Percentiles rank a stretch among this genome's conserved stretches.
phyloP scores from a whole-genome alignment of 2,888 invertebrate species.

The Tuta absoluta region DNA sequence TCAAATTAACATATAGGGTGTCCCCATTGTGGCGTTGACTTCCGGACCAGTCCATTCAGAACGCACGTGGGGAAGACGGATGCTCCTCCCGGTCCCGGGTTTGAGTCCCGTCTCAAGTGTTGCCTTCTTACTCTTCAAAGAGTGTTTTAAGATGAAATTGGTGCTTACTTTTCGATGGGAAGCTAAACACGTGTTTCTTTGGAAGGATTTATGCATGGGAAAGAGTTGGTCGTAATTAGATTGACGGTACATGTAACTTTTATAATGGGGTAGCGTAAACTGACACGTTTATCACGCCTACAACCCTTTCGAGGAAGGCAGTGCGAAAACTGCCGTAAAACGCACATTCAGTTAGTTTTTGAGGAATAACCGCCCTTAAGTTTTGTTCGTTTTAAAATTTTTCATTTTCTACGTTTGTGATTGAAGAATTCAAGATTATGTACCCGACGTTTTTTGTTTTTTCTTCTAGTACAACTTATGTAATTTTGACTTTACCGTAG shows the following conservation, averaged over 20 bases:
- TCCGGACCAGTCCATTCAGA: conserved; percentile 71
- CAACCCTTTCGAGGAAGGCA: too few relatives aligned
- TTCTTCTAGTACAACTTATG: too few relatives aligned
- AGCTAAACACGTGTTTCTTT: conserved; percentile 17
- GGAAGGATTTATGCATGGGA: background rate
- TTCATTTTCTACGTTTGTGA: too few relatives aligned
- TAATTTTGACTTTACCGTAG: too few relatives aligned
- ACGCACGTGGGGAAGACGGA: conserved; percentile 74
- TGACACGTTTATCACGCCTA: too few relatives aligned
- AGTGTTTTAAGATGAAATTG: conserved; percentile 28
- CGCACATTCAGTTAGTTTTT: too few relatives aligned
- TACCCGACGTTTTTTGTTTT: too few relatives aligned
- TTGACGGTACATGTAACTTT: background rate
- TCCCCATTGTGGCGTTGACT: conserved; percentile 58
- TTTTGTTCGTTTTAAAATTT: too few relatives aligned
- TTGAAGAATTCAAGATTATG: too few relatives aligned
- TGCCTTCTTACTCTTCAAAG: conserved; percentile 38
- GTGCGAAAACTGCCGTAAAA: too few relatives aligned
- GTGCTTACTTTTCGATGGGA: conserved; percentile 15
- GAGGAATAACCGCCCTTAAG: too few relatives aligned
- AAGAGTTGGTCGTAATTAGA: background rate
- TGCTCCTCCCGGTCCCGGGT: conserved; percentile 42
- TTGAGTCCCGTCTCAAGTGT: conserved; percentile 48
- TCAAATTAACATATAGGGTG: conserved; percentile 37
- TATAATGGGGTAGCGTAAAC: too few relatives aligned